Percentiles rank a stretch among this genome's conserved stretches.
Conservation (phyloP, 2,113 vertebrate genomes). For the Osmerus eperlanus region DNA sequence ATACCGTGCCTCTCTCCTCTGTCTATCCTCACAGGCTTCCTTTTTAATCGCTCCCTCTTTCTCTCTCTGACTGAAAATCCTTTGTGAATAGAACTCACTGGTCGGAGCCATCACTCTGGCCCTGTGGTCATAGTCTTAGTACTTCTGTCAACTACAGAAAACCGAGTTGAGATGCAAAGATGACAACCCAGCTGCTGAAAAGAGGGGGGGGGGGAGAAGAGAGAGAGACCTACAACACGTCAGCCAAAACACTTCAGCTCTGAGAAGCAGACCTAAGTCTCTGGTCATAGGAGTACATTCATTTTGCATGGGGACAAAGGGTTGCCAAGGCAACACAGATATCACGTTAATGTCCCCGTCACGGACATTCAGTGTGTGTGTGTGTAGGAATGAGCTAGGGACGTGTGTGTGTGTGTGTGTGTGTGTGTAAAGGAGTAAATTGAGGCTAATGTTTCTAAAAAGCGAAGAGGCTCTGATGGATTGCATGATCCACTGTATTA, state of each 20-base stretch:
- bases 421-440: neutral
- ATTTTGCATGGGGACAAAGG: constrained; percentile 9
- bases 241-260: neutral
- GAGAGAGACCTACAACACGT: neutral
- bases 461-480: too few relatives aligned
- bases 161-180: too few relatives aligned
- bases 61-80: neutral
- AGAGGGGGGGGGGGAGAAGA: too few relatives aligned
- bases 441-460: too few relatives aligned
- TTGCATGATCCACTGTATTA: neutral
- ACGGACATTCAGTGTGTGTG: constrained; percentile 40
- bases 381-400: neutral
- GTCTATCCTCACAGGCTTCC: neutral
- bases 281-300: neutral
- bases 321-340: constrained; percentile 52
- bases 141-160: too few relatives aligned
- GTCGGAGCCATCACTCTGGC: too few relatives aligned
- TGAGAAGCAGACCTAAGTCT: too few relatives aligned
- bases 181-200: too few relatives aligned
- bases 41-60: neutral
- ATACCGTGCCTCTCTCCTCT: neutral
- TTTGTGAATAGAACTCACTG: neutral
- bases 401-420: neutral
- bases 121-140: too few relatives aligned
- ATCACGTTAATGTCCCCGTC: constrained; percentile 52